A percentile compares a stretch with the other conserved stretches of the same genome.
phyloP scores from a whole-genome alignment of 1,140 invertebrate genomes.

The Maniola jurtina region DNA sequence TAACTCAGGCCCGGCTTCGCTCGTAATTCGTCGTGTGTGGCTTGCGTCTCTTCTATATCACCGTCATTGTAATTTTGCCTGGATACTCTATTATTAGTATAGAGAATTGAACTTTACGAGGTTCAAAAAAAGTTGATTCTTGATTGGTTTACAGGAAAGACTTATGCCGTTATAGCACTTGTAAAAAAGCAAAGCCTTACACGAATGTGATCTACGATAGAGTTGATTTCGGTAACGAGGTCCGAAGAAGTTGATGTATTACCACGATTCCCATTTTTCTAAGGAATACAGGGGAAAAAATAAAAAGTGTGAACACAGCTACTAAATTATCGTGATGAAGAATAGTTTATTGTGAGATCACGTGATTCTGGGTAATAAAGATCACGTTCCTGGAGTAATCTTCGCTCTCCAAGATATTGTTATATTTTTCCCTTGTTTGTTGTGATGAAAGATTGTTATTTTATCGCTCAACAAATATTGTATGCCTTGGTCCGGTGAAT shows the following conservation, averaged over 20 bases:
- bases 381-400: constrained; percentile 62
- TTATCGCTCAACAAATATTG: constrained; percentile 23
- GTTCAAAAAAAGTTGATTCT: constrained; percentile 26
- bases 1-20: constrained; percentile 60
- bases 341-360: constrained; percentile 73
- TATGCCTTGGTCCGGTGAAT: background rate
- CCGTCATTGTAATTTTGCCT: constrained; percentile 35
- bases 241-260: constrained; percentile 61
- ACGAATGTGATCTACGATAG: constrained; percentile 76
- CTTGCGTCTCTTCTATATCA: constrained; percentile 55
- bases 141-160: background rate
- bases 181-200: constrained; percentile 58
- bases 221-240: constrained; percentile 73
- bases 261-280: constrained; percentile 61
- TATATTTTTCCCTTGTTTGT: constrained; percentile 58
- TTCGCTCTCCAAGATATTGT: constrained; percentile 66
- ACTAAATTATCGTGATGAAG: constrained; percentile 72
- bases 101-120: constrained; percentile 23
- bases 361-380: constrained; percentile 73
- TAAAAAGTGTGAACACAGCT: constrained; percentile 61
- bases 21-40: constrained; percentile 73
- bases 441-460: constrained; percentile 59
- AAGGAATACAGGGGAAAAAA: constrained; percentile 56
- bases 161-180: constrained; percentile 29
- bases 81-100: background rate